A percentile compares a stretch with the other conserved stretches of the same genome.
These are phyloP conservation scores for Piaya cayana DNA, from an alignment of 2,113 vertebrate genomes.

Conservation along the genomic window DNA sequence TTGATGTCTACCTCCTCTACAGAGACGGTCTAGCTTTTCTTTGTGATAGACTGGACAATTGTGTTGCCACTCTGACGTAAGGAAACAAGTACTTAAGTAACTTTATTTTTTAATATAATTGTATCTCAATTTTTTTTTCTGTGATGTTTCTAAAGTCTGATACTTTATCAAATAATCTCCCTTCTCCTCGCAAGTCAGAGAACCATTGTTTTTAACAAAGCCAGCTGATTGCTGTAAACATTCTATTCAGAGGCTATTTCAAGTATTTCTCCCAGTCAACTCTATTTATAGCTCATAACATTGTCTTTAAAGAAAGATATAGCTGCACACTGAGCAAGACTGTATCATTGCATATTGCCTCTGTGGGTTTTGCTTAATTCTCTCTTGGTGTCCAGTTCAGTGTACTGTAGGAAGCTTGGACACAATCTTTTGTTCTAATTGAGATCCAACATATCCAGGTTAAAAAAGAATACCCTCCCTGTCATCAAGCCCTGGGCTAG, in stretches of 20 bases:
- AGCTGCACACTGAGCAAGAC: background rate
- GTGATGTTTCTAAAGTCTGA: background rate
- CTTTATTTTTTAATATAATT: background rate
- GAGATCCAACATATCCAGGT: background rate
- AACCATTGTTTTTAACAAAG: conserved; percentile 48
- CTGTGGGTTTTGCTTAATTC: background rate
- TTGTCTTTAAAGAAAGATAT: background rate
- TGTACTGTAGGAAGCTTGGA: background rate
- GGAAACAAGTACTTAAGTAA: background rate
- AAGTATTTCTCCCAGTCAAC: conserved; percentile 1
- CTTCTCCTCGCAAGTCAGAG: background rate
- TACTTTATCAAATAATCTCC: background rate
- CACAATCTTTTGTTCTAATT: background rate
- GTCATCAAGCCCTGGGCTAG: background rate
- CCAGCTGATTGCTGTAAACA: background rate
- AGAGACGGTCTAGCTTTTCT: background rate
- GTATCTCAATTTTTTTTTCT: background rate
- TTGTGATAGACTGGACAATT: background rate
- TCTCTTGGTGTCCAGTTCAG: background rate
- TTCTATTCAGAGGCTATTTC: background rate
- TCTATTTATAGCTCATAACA: background rate
- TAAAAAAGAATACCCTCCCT: background rate
- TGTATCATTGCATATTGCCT: background rate
- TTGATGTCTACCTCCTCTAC: background rate
- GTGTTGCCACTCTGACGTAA: background rate